Base-by-base conservation (phyloP, 2,888 invertebrate species). In the Sialis fuliginosa region DNA sequence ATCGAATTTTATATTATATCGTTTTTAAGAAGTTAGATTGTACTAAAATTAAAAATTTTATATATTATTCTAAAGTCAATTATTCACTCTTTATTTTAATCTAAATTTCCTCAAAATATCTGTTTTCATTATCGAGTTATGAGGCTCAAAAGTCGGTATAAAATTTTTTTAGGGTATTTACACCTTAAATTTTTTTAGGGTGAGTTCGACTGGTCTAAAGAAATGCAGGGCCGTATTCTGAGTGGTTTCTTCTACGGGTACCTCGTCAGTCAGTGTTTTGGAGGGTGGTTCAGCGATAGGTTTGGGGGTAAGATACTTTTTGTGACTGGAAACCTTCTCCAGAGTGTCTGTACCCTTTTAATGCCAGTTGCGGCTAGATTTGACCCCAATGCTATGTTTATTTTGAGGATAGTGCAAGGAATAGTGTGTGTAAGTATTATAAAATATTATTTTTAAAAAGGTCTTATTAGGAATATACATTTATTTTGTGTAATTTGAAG, bases 211-310 rank as follows among this genome's bases (percentile, higher is more conserved):
- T 76, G 77, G 76, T 61, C 63, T 33, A 71, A 72, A 47, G 57
- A 60, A 6, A 60, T 64, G 10, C 69, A 73, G 54, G 69, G 75
- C 13, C 54, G 60, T 1, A 59, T 77, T 42, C 60, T 75, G 4
- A 68, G 71, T 6, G 64, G 69, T 4, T 71, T 73, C 56, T 76
- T 70, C 60, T 75, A 71, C 51, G 69, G 69, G 44, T 68, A 62
- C 42, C 57, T 66, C 10, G 50, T 64, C 10, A 62, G 63, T 4
- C 57, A 66, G 44, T 61, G 65, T 0, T 49, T 66, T 42, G 66
- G 65, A 10, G 68, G 68, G 7, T 60, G 61, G 48, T 51, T 67
- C 35, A 59, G 62, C 0, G 67, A 67, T 51, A 55, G 60, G 39
- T 65, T 62, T 52, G 67, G 68, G 34, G 66, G 67, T 34, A 68